Evolutionary conservation across 2,797 vertebrate genomes (phyloP), one percentile per base, ranked within the genome.

Genomic region (Spondyliosoma cantharus): DNA sequence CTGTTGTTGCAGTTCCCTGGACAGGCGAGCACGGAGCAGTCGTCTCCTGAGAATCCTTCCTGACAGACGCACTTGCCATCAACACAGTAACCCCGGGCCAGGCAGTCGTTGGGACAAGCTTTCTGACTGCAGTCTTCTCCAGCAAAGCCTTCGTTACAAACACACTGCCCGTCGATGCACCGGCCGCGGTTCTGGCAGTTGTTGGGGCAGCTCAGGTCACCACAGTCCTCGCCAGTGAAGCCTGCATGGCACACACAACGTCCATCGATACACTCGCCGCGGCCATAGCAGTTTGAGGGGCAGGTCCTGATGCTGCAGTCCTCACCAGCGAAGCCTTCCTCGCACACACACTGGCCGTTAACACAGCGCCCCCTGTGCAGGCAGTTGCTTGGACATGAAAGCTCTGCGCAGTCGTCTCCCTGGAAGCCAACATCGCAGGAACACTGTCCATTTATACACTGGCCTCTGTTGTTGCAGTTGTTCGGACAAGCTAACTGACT

Each of bases 101-200:
- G 76, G 83, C 98, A 99, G 83, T 96, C 94, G 0, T 90, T 93
- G 27, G 93, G 97, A 24, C 98, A 99, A 6, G 96, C 88, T 29
- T 94, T 95, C 72, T 95, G 89, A 0, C 94, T 42, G 0, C 98
- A 99, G 94, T 97, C 96, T 0, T 95, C 91, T 0, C 97, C 96
- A 0, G 59, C 49, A 87, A 96, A 97, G 13, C 95, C 96, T 1
- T 97, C 94, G 0, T 98, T 91, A 0, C 98, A 99, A 6, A 96
- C 71, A 0, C 98, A 99, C 81, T 87, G 95, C 0, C 97, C 98
- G 0, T 94, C 92, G 0, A 95, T 12, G 0, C 98, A 99, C 1
- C 43, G 94, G 0, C 98, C 98, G 0, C 90, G 95, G 58, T 69
- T 61, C 42, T 78, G 81, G 78, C 98, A 99, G 90, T 96, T 93